Conservation (phyloP, 2,113 vertebrate species). For the Eidolon helvum region DNA sequence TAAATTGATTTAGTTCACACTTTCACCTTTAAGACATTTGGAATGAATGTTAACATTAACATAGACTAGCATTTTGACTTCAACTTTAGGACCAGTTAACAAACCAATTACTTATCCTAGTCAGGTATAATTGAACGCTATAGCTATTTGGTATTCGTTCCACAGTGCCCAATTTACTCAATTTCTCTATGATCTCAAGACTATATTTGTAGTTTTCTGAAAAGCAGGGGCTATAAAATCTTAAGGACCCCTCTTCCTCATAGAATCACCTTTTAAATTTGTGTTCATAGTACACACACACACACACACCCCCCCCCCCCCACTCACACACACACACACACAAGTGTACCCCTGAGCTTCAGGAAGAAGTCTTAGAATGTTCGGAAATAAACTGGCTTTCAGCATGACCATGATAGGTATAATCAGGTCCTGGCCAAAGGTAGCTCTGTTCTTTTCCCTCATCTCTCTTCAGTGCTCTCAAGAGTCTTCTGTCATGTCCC, state of each 20-base stretch:
- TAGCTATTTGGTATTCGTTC: neutral
- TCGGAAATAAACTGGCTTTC: neutral
- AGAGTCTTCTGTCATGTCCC: neutral
- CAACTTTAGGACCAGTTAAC: neutral
- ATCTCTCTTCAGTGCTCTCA: neutral
- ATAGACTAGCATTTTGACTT: slow-evolving; percentile 8
- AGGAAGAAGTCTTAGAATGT: neutral
- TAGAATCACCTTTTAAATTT: neutral
- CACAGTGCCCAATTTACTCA: neutral
- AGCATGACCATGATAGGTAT: neutral
- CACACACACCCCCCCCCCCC: no score
- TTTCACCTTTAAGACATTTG: neutral
- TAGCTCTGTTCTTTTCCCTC: neutral
- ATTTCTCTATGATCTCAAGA: neutral
- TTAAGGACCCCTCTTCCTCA: neutral
- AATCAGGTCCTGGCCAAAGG: neutral
- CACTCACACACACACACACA: neutral
- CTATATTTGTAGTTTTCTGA: neutral
- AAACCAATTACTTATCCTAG: neutral
- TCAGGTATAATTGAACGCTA: neutral
- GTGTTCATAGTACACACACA: neutral
- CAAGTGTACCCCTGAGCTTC: neutral
- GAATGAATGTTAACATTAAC: neutral
- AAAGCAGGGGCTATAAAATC: neutral
- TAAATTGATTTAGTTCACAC: neutral